Evolutionary conservation across 2,797 vertebrate genomes (phyloP).

Genomic region (Perodicticus potto): DNA sequence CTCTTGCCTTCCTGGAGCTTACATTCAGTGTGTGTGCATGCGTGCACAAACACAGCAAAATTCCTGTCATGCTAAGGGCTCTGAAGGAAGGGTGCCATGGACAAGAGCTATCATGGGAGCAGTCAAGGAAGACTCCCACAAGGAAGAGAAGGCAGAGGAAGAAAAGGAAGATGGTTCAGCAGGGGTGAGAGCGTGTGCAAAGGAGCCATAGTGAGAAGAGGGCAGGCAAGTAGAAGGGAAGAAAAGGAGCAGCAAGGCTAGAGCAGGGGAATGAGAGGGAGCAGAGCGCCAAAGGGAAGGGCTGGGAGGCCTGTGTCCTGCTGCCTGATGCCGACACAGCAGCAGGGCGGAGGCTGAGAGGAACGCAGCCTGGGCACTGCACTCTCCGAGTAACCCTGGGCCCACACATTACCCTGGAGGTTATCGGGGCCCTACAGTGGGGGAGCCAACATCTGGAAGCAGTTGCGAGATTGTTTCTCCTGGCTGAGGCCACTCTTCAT

Average conservation of each 20-base stretch:
- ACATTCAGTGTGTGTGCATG: background rate
- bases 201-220: background rate
- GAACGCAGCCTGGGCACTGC: background rate
- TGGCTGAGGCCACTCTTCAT: slow-evolving; percentile 12
- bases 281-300: background rate
- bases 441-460: background rate
- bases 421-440: slow-evolving; percentile 55
- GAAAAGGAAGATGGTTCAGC: background rate
- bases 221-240: background rate
- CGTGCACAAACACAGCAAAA: background rate
- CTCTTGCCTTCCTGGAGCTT: background rate
- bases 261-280: background rate
- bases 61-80: background rate
- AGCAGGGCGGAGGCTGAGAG: background rate
- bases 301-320: background rate
- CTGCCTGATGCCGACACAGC: background rate
- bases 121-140: background rate
- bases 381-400: background rate
- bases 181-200: background rate
- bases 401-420: background rate
- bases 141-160: background rate
- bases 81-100: background rate
- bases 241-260: background rate
- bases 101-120: background rate
- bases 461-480: slow-evolving; percentile 49